Conservation (phyloP, 2,888 invertebrate genomes). For the Acrocera orbiculus region DNA sequence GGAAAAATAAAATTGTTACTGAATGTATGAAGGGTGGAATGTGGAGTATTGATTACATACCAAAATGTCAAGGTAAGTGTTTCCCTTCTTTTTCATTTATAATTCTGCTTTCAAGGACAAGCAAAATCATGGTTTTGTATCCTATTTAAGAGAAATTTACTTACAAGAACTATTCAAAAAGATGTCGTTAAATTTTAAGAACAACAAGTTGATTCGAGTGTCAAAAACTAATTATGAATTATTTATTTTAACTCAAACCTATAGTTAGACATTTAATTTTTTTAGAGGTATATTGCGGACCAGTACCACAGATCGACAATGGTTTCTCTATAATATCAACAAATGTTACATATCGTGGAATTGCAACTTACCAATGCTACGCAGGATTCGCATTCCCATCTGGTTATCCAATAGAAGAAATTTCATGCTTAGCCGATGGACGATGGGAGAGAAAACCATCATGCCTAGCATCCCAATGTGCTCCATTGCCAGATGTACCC, state of each 20-base stretch:
- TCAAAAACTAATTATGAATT: no score
- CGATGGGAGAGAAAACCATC: constrained; percentile 85
- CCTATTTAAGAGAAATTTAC: no score
- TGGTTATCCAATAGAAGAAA: constrained; percentile 69
- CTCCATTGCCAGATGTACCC: constrained; percentile 67
- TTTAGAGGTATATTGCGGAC: constrained; percentile 82
- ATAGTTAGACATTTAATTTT: no score
- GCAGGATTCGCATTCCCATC: constrained; percentile 89
- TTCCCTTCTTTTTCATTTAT: not conserved
- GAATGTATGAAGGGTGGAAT: constrained; percentile 78
- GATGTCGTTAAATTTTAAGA: no score
- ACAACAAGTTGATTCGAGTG: no score
- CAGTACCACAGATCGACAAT: constrained; percentile 94
- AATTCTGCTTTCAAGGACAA: no score
- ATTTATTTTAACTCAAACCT: no score
- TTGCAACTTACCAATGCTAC: constrained; percentile 92
- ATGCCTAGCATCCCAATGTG: constrained; percentile 83
- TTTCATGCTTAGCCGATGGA: constrained; percentile 77
- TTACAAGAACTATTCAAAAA: no score
- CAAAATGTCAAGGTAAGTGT: constrained; percentile 68
- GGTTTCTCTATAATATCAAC: constrained; percentile 92
- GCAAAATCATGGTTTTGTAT: no score
- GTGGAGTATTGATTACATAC: constrained; percentile 83
- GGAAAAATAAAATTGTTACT: constrained; percentile 64
- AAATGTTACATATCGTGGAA: constrained; percentile 84